Evolutionary conservation across 1,140 invertebrate genomes (phyloP).

Genomic region (Panagrolaimus sp.): DNA sequence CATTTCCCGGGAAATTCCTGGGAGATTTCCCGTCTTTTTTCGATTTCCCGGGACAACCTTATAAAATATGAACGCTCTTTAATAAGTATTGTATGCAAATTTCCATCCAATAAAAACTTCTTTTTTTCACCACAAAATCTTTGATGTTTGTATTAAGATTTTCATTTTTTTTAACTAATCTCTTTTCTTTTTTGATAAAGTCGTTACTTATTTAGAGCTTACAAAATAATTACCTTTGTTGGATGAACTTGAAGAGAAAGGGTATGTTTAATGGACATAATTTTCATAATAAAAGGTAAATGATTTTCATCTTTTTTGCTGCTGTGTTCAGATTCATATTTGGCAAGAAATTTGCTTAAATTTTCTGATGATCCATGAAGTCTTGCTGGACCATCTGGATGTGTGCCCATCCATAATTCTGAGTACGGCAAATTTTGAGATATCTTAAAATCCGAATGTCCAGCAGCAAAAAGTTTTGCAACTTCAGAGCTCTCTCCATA

Average conservation of each 20-base stretch:
- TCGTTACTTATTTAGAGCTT: too few species aligned
- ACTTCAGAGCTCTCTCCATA: conserved; percentile 73
- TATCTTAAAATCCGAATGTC: conserved; percentile 55
- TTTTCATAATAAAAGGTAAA: conserved; percentile 87
- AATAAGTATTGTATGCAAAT: too few species aligned
- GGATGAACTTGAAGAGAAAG: conserved; percentile 97
- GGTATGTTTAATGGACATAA: conserved; percentile 82
- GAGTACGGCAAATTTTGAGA: conserved; percentile 60
- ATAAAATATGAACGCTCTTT: too few species aligned
- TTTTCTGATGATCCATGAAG: conserved; percentile 53
- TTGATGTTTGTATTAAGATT: too few species aligned
- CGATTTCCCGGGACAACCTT: too few species aligned
- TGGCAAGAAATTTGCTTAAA: conserved; percentile 31
- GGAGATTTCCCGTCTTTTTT: too few species aligned
- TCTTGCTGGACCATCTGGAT: conserved; percentile 78
- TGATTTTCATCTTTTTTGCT: conserved; percentile 52
- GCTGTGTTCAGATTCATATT: conserved; percentile 66
- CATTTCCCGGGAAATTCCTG: too few species aligned
- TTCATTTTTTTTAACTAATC: background rate
- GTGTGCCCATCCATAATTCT: conserved; percentile 91
- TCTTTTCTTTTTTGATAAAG: too few species aligned
- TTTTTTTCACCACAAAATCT: too few species aligned
- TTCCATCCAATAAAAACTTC: too few species aligned
- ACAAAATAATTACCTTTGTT: conserved; percentile 80
- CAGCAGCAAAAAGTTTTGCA: conserved; percentile 67